Evolutionary conservation across 1,140 invertebrate genomes (phyloP), one percentile per base, ranked within the genome.

Genomic region (Halyomorpha halys): DNA sequence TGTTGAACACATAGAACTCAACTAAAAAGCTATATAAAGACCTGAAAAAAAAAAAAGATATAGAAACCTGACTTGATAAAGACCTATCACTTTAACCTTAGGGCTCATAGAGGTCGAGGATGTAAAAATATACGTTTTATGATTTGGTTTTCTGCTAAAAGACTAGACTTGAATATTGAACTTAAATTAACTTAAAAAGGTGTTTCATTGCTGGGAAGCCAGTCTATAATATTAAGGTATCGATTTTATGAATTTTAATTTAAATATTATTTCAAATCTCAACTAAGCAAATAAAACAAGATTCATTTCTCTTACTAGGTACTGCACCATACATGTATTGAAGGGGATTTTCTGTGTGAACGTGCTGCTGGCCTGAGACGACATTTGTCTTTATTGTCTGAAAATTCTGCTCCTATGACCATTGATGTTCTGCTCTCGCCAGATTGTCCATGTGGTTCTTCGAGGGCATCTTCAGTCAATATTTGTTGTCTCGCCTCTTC

Each of bases 401-500:
- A 76, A 56, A 83, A 82, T 70, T 75, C 72, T 68, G 81, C 80
- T 70, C 84, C 82, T 18, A 76, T 88, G 65, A 86, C 83, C 71
- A 78, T 89, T n/a, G 86, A 89, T 72, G 85, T 89, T 47, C 72
- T 87, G 54, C 74, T 89, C 44, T 83, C 82, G 68, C 82, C 83
- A 60, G 78, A 82, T 65, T 88, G 86, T 75, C 71, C 77, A 2
- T 86, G 86, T 70, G 81, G 77, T 59, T 71, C 72, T n/a, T 71
- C 75, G 44, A 69, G 74, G 39, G 75, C 77, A 16, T 72, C 74
- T 6, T 72, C 74, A 19, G 70, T 72, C n/a, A 75, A 81, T 59
- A 72, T 77, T 39, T 74, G 77, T 44, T 79, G 77, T 62, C 72
- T 77, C 4, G 78, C 78, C 47, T 74, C 72, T 64, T 74, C 75